Conservation (phyloP, 2,113 vertebrate species). For the Butorides virescens region DNA sequence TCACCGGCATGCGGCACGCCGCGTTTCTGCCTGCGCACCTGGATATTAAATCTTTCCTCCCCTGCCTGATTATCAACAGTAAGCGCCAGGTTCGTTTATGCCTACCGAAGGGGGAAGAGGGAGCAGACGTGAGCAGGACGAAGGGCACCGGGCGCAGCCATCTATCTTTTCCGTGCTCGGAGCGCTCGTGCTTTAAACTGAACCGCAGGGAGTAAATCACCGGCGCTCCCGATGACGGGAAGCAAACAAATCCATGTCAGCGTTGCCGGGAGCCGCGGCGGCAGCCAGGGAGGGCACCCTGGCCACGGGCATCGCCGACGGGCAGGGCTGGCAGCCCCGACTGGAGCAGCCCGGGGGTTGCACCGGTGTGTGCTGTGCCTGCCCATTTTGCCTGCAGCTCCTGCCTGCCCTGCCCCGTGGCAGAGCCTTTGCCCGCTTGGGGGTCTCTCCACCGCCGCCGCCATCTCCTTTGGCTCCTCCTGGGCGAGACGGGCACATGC, state of each 20-base stretch:
- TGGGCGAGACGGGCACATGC: fast-evolving
- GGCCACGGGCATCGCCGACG: fast-evolving
- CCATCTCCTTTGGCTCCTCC: neutral
- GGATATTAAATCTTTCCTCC: neutral
- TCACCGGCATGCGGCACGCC: neutral
- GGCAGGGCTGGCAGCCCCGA: neutral
- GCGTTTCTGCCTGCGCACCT: neutral
- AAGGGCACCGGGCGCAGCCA: neutral
- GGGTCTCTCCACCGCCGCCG: fast-evolving
- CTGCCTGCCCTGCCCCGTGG: neutral
- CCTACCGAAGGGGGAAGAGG: neutral
- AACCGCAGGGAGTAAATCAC: neutral
- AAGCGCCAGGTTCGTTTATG: neutral
- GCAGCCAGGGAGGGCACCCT: neutral
- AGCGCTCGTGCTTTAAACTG: neutral
- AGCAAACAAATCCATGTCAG: neutral
- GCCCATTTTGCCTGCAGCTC: fast-evolving
- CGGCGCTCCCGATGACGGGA: fast-evolving
- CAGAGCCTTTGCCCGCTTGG: neutral
- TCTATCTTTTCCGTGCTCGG: neutral
- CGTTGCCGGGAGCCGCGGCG: fast-evolving
- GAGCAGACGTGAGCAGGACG: neutral
- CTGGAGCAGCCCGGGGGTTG: neutral
- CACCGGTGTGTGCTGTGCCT: fast-evolving
- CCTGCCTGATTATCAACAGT: neutral